A percentile compares a stretch with the other conserved stretches of the same genome.
phyloP scores from a whole-genome alignment of 2,113 vertebrate species.

The Poeciliopsis retropinna region DNA sequence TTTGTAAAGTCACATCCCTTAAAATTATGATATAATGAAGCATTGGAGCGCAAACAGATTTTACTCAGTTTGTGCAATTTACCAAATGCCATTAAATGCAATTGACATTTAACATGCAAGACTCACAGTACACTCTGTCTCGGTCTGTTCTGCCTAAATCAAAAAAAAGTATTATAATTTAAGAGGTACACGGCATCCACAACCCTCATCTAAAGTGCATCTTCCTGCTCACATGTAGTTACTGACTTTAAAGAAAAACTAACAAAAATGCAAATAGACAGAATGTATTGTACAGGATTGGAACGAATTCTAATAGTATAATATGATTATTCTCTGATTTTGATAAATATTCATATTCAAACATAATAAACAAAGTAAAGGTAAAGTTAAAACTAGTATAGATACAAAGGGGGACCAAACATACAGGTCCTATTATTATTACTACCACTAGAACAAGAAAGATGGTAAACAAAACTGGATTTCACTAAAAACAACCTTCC shows the following conservation, averaged over 20 bases:
- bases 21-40: background rate
- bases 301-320: background rate
- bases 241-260: background rate
- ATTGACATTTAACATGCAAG: background rate
- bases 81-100: background rate
- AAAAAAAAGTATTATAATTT: background rate
- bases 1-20: too few species aligned
- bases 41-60: background rate
- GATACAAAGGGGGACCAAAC: background rate
- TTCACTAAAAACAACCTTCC: background rate
- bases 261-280: background rate
- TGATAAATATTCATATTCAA: background rate
- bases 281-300: background rate
- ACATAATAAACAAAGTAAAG: background rate
- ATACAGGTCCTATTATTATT: background rate
- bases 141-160: background rate
- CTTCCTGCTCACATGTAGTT: background rate
- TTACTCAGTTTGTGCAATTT: background rate
- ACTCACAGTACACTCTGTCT: background rate
- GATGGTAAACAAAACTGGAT: background rate
- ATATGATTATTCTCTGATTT: too few species aligned
- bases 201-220: background rate
- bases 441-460: background rate
- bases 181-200: background rate
- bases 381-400: background rate